Conservation (phyloP, 2,797 vertebrate species). For the Xenops minutus region DNA sequence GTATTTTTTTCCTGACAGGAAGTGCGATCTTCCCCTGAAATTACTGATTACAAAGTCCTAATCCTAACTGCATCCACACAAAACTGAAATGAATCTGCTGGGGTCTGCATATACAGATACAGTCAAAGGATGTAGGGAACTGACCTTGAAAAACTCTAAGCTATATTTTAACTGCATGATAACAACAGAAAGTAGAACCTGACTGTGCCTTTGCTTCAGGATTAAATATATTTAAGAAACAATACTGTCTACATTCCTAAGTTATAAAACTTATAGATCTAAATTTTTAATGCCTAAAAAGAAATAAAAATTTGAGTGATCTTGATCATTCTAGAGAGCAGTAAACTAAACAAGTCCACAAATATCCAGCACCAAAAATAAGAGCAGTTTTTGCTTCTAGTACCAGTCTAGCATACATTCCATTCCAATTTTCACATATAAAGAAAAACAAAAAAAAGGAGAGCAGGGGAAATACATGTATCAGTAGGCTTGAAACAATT, state of each 20-base stretch:
- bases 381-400: background rate
- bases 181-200: background rate
- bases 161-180: background rate
- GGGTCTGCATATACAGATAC: background rate
- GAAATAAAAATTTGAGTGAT: background rate
- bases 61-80: background rate
- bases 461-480: background rate
- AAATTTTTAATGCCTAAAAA: background rate
- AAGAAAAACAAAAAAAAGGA: background rate
- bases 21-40: conserved; percentile 16
- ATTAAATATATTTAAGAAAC: background rate
- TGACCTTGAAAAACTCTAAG: background rate
- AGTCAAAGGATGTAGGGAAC: background rate
- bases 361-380: background rate
- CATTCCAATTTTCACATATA: background rate
- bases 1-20: conserved; percentile 18
- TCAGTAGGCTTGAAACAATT: background rate
- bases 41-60: background rate
- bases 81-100: background rate
- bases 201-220: background rate
- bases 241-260: background rate
- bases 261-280: background rate
- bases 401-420: background rate
- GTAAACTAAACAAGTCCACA: background rate
- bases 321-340: background rate